A percentile compares a stretch with the other conserved stretches of the same genome.
These are phyloP conservation scores for Pluvialis apricaria DNA, from an alignment of 2,113 vertebrate genomes.

Conservation along the genomic window DNA sequence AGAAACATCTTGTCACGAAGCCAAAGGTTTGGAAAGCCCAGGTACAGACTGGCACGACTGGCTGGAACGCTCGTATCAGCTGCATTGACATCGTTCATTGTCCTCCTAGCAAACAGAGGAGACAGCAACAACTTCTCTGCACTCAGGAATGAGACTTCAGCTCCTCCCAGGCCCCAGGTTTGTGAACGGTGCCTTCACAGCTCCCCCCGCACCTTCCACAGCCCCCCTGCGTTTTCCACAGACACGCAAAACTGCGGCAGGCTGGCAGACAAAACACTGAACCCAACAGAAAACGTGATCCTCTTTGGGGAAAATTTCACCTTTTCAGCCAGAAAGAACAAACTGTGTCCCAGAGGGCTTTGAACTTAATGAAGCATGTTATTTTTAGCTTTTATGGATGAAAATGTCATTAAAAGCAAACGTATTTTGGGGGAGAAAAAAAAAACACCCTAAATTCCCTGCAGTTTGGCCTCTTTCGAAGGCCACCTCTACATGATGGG, in stretches of 20 bases:
- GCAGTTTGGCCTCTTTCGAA: neutral
- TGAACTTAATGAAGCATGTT: constrained; percentile 19
- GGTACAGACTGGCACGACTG: rapidly evolving
- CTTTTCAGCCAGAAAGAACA: constrained; percentile 5
- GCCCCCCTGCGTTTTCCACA: neutral
- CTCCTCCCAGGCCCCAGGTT: neutral
- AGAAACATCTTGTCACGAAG: neutral
- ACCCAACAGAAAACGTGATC: neutral
- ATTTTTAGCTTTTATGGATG: constrained; percentile 57
- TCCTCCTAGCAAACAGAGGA: neutral
- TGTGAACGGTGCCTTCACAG: neutral
- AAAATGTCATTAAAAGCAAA: constrained; percentile 52
- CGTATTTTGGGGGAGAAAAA: neutral
- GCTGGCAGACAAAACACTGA: neutral
- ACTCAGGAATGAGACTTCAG: neutral
- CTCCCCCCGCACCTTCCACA: neutral
- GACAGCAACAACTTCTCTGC: neutral
- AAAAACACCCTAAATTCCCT: neutral
- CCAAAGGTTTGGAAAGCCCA: neutral
- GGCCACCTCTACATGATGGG: neutral
- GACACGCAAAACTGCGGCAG: neutral
- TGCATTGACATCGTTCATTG: neutral
- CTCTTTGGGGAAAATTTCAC: neutral
- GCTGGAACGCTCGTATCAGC: rapidly evolving
- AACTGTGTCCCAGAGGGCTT: constrained; percentile 6